Evolutionary conservation across 2,797 vertebrate genomes (phyloP).

Genomic region (Enteromius paludinosus): DNA sequence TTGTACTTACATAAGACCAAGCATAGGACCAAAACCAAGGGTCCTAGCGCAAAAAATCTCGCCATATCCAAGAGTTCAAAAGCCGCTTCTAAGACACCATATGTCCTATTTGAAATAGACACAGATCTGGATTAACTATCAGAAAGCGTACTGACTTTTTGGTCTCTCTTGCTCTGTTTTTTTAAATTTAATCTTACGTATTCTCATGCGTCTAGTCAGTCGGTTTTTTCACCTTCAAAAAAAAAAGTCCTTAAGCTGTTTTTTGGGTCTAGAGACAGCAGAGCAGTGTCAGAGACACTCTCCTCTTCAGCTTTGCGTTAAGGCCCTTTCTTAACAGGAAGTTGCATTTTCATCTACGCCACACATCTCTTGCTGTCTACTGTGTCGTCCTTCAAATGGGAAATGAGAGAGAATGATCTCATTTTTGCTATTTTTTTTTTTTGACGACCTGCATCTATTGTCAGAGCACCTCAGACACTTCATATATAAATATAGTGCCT

Average conservation of each 20-base stretch:
- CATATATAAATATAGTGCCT: not conserved
- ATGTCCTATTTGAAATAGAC: conserved; percentile 77
- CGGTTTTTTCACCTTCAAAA: conserved; percentile 67
- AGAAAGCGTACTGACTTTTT: conserved; percentile 19
- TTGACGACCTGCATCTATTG: not conserved
- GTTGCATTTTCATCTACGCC: conserved; percentile 74
- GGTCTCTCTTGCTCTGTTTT: not conserved
- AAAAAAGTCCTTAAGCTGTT: conserved; percentile 74
- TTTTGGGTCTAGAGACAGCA: conserved; percentile 65
- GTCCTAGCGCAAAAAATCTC: conserved; percentile 79
- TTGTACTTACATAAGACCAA: conserved; percentile 73
- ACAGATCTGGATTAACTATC: conserved; percentile 60
- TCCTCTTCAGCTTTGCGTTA: conserved; percentile 75
- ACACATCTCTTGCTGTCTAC: conserved; percentile 65
- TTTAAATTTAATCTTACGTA: conserved; percentile 68
- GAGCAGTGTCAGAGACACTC: conserved; percentile 83
- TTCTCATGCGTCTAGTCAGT: conserved; percentile 79
- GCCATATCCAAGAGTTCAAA: conserved; percentile 82
- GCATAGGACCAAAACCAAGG: conserved; percentile 78
- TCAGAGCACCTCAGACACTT: conserved; percentile 7
- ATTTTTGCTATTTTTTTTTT: not conserved
- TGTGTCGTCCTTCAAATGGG: conserved; percentile 42
- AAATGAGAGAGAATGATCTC: conserved; percentile 21
- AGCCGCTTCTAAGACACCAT: conserved; percentile 79
- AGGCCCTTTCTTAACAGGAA: conserved; percentile 75